phyloP scores from a whole-genome alignment of 2,113 vertebrate genomes.

The Petromus typicus region DNA sequence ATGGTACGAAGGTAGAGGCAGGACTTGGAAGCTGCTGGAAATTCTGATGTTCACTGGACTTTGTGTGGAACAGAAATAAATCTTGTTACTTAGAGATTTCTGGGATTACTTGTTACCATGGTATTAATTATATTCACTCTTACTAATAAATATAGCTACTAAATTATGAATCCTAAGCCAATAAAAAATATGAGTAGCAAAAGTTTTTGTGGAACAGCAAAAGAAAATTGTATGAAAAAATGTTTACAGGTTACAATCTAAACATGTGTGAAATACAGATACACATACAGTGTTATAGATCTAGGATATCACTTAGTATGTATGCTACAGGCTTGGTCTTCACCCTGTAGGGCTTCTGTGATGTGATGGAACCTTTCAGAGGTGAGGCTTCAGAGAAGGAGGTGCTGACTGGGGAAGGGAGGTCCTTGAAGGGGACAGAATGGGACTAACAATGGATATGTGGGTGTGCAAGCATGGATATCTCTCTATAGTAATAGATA shows the following conservation, averaged over 20 bases:
- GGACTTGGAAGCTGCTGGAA: background rate
- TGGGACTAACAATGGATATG: background rate
- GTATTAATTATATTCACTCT: background rate
- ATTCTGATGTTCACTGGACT: background rate
- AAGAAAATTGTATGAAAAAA: background rate
- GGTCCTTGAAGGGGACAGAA: background rate
- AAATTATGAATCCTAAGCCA: background rate
- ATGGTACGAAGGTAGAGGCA: rapidly evolving
- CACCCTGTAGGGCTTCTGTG: background rate
- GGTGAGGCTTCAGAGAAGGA: background rate
- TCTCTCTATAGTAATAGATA: background rate
- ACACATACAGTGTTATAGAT: background rate
- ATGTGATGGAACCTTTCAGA: background rate
- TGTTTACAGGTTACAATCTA: background rate
- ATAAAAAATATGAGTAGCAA: background rate
- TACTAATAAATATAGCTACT: background rate
- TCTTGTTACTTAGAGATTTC: background rate
- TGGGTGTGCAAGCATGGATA: background rate
- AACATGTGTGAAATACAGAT: background rate
- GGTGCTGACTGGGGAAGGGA: too few relatives aligned
- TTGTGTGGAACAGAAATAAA: background rate
- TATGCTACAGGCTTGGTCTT: background rate
- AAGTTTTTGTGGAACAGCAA: background rate
- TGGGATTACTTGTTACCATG: background rate
- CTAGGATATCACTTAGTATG: background rate